phyloP scores from a whole-genome alignment of 2,888 invertebrate species.

The Anticlea derivata region DNA sequence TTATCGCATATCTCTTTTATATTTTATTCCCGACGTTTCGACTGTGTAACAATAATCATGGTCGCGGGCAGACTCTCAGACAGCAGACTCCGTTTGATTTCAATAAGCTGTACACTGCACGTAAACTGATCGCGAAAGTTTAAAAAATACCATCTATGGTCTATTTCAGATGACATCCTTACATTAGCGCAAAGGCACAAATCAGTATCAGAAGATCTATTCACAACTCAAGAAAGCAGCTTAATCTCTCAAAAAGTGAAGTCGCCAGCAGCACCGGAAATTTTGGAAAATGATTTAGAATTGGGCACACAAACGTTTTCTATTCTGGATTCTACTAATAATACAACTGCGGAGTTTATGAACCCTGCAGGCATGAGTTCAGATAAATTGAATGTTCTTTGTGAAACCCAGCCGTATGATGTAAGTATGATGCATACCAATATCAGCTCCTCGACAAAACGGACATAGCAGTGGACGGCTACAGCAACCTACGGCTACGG shows the following conservation, averaged over 20 bases:
- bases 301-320: conserved; percentile 66
- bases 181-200: conserved; percentile 63
- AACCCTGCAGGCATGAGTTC: conserved; percentile 21
- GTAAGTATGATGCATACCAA: conserved; percentile 56
- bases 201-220: conserved; percentile 61
- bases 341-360: conserved; percentile 25
- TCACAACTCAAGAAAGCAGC: conserved; percentile 58
- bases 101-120: too few species aligned
- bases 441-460: too few species aligned
- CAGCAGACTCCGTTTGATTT: too few species aligned
- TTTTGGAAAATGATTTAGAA: conserved; percentile 40
- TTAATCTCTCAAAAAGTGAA: conserved; percentile 28
- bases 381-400: conserved; percentile 44
- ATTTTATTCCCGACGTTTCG: too few species aligned
- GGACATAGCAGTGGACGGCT: too few species aligned
- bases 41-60: too few species aligned
- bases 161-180: conserved; percentile 64
- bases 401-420: conserved; percentile 52
- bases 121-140: too few species aligned
- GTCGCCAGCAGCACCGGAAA: conserved; percentile 20
- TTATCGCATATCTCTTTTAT: too few species aligned
- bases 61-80: too few species aligned
- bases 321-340: conserved; percentile 47
- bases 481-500: too few species aligned
- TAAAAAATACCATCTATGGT: conserved; percentile 1